Base-by-base conservation (phyloP, 2,113 vertebrate species). In the Amia ocellicauda region DNA sequence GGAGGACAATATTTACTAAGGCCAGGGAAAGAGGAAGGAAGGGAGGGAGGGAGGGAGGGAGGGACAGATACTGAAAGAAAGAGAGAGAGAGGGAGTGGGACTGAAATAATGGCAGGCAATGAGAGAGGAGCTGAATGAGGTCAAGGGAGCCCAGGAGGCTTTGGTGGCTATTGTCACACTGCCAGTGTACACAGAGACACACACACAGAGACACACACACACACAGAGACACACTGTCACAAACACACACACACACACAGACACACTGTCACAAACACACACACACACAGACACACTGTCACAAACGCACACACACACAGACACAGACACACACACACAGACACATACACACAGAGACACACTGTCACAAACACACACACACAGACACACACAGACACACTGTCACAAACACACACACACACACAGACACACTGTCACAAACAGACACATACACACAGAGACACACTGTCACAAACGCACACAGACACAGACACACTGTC, bases 381-480 rank as follows among this genome's bases (percentile, higher is more conserved):
- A 36, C 31, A 36, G 1, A 10, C 31, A 36, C 31, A 36, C 10
- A 36, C 31, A n/a, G n/a, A n/a, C n/a, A n/a, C n/a, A n/a, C n/a
- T n/a, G n/a, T n/a, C n/a, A 31, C 26, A 57, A 26, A 8, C 54
- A 57, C 55, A 57, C 55, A 26, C 5, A 57, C 55, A 57, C 55
- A 57, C 55, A 50, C 42, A 49, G 45, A 49, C 9, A 62, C 59
- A 7, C 59, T 31, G 27, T 47, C 41, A 50, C 8, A 14, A 28
- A 14, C 24, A 61, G 1, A 28, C 4, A 36, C 10, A 7, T 1
- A n/a, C n/a, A n/a, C n/a, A n/a, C n/a, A n/a, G 0, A n/a, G n/a
- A n/a, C n/a, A n/a, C n/a, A n/a, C n/a, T n/a, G n/a, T n/a, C n/a
- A n/a, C n/a, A n/a, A n/a, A n/a, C 10, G 10, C 31, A 36, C 31